A percentile compares a stretch with the other conserved stretches of the same genome.
Evolutionary conservation across 2,797 vertebrate species (phyloP).

Genomic region (Urocyon cinereoargenteus): DNA sequence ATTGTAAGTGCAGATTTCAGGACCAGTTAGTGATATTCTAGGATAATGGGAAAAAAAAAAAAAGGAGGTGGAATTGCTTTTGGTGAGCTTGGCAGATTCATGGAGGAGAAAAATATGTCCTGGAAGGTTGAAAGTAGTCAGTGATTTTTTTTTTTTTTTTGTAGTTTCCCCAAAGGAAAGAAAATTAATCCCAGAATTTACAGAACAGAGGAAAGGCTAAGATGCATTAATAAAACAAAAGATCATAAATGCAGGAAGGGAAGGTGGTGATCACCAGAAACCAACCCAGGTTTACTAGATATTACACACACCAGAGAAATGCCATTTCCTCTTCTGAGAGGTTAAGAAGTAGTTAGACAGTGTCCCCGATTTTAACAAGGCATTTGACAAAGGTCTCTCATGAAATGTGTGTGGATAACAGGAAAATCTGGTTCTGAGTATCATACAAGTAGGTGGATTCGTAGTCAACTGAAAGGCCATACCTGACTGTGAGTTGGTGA

Average conservation of each 20-base stretch:
- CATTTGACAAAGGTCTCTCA: background rate
- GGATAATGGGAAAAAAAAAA: background rate
- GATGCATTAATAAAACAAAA: background rate
- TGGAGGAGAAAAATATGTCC: background rate
- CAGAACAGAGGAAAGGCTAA: background rate
- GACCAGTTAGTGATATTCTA: background rate
- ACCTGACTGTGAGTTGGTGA: background rate
- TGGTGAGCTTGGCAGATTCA: background rate
- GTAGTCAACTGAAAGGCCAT: background rate
- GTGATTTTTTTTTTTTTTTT: background rate
- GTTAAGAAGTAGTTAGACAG: background rate
- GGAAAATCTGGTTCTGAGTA: background rate
- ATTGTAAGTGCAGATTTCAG: background rate
- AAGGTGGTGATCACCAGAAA: background rate
- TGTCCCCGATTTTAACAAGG: background rate
- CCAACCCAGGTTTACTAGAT: background rate
- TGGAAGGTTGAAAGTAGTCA: background rate
- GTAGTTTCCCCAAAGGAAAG: background rate
- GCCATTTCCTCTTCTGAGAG: background rate
- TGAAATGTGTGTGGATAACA: background rate
- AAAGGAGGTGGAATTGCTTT: background rate
- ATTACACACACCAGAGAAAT: background rate
- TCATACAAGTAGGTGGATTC: background rate
- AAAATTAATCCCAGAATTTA: conserved; percentile 37
- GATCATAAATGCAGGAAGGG: background rate